Percentiles rank a stretch among this genome's conserved stretches.
Evolutionary conservation across 2,113 vertebrate species (phyloP).

Genomic region (Rhinoderma darwinii): DNA sequence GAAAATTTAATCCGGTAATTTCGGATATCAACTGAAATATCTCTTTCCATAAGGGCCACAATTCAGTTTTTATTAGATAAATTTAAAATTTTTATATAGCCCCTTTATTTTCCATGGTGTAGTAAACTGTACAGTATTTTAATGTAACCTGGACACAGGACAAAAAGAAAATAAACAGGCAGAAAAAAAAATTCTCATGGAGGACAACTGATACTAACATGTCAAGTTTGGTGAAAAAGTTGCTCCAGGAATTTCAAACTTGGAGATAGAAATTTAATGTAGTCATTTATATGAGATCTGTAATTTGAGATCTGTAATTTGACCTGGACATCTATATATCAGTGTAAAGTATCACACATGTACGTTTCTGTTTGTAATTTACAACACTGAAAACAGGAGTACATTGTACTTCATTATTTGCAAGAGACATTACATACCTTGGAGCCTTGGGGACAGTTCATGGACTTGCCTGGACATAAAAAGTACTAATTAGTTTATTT

Average conservation of each 20-base stretch:
- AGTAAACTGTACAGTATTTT: too few relatives aligned
- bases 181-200: too few relatives aligned
- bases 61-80: too few relatives aligned
- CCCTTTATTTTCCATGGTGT: too few relatives aligned
- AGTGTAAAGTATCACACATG: neutral
- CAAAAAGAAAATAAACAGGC: too few relatives aligned
- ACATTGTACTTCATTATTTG: constrained; percentile 19
- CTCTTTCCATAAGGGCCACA: too few relatives aligned
- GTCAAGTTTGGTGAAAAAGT: neutral
- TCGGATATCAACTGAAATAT: too few relatives aligned
- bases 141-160: too few relatives aligned
- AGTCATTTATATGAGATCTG: neutral
- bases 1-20: too few relatives aligned
- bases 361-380: neutral
- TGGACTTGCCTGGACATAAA: constrained; percentile 66
- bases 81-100: too few relatives aligned
- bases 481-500: constrained; percentile 66
- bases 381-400: neutral
- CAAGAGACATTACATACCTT: constrained; percentile 60
- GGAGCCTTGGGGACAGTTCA: constrained; percentile 63
- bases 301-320: too few relatives aligned
- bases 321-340: neutral
- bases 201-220: neutral
- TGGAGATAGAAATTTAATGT: neutral
- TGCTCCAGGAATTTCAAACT: neutral